Evolutionary conservation across 2,888 invertebrate genomes (phyloP).

Genomic region (Eucriotettix oculatus): DNA sequence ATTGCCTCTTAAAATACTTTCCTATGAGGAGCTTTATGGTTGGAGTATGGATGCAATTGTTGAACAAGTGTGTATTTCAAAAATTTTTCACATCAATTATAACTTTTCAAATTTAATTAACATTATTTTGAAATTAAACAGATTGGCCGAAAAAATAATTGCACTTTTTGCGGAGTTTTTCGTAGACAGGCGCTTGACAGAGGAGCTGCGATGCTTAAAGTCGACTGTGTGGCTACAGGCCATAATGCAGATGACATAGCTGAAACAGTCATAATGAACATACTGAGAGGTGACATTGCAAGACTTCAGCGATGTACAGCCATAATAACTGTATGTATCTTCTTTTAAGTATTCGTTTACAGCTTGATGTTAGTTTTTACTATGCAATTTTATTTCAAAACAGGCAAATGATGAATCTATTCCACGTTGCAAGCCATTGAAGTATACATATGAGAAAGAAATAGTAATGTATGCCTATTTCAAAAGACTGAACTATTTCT

Average conservation of each 20-base stretch:
- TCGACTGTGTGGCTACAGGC: constrained; percentile 89
- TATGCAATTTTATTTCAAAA: constrained; percentile 16
- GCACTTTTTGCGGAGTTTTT: constrained; percentile 92
- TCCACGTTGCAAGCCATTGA: constrained; percentile 87
- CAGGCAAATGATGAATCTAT: constrained; percentile 66
- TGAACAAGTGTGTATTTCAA: constrained; percentile 22
- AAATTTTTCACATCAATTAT: not conserved
- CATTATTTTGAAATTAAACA: constrained; percentile 18
- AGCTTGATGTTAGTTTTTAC: not conserved
- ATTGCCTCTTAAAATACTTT: constrained; percentile 84
- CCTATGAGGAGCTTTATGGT: constrained; percentile 93
- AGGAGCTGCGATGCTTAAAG: constrained; percentile 75
- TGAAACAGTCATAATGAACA: constrained; percentile 96
- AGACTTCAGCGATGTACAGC: constrained; percentile 82
- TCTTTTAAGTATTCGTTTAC: not conserved
- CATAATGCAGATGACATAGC: constrained; percentile 97
- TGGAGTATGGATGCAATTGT: constrained; percentile 99
- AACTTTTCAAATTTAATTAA: not conserved
- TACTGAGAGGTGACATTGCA: constrained; percentile 90
- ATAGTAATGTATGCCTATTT: constrained; percentile 99
- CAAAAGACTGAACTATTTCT: constrained; percentile 90
- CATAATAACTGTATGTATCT: constrained; percentile 61
- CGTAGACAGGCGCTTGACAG: constrained; percentile 89
- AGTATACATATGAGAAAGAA: constrained; percentile 97
- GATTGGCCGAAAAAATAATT: constrained; percentile 83